These are phyloP conservation scores for Hepsetus odoe DNA, from an alignment of 2,113 vertebrate species.

Conservation along the genomic window DNA sequence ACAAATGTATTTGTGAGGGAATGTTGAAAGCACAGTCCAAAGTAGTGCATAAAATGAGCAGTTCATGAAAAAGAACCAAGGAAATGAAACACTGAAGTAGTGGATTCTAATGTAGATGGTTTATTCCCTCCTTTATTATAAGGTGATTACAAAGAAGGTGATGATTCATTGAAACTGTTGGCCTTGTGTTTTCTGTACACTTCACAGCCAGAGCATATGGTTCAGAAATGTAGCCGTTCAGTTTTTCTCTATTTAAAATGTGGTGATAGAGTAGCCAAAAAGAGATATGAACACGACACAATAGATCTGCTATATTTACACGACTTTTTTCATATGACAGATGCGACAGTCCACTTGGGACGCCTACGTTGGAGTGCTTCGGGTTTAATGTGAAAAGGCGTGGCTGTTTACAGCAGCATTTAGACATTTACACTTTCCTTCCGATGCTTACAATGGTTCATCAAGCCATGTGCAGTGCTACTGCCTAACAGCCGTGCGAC, in stretches of 20 bases:
- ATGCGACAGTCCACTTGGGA: conserved; percentile 26
- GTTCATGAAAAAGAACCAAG: background rate
- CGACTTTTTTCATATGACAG: conserved; percentile 37
- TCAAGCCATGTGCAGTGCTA: conserved; percentile 11
- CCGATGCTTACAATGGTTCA: conserved; percentile 13
- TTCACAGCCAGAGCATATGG: conserved; percentile 9
- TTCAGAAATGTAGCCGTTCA: conserved; percentile 37
- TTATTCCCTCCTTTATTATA: conserved; percentile 15
- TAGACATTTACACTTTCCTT: conserved; percentile 10
- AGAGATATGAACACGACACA: conserved; percentile 21
- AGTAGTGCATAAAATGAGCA: conserved; percentile 1
- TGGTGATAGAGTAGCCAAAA: conserved; percentile 22
- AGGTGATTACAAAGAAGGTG: conserved; percentile 23
- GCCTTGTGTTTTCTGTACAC: conserved; percentile 44
- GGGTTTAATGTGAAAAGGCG: background rate
- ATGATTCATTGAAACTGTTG: conserved; percentile 34
- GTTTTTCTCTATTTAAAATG: background rate
- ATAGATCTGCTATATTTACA: conserved; percentile 40
- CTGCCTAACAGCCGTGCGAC: conserved; percentile 14
- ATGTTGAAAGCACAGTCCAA: conserved; percentile 44
- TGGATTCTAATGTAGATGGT: background rate
- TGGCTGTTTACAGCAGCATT: conserved; percentile 22
- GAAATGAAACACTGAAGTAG: conserved; percentile 10
- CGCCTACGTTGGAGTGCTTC: conserved; percentile 1
- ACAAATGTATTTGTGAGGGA: conserved; percentile 41